Percentiles rank a stretch among this genome's conserved stretches.
Evolutionary conservation across 2,888 invertebrate species (phyloP).

Genomic region (Cancer borealis): DNA sequence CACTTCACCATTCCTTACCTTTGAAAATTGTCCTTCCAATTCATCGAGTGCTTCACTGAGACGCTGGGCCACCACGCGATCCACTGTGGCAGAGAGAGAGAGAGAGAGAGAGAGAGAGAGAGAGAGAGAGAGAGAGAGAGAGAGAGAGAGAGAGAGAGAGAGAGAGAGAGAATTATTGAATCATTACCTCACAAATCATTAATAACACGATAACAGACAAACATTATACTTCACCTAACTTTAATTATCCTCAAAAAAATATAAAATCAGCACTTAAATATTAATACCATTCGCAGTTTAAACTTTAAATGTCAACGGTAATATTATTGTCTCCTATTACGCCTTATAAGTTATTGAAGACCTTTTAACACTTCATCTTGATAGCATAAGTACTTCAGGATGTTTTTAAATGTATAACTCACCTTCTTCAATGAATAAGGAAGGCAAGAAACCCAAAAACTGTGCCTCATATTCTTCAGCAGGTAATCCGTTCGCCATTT

Average conservation of each 20-base stretch:
- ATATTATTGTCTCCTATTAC: too few relatives aligned
- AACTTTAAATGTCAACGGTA: too few relatives aligned
- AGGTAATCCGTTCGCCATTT: neutral
- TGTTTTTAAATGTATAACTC: neutral
- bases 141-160: slow-evolving; percentile 20
- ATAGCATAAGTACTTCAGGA: neutral
- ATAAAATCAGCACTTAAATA: too few relatives aligned
- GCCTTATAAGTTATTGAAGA: too few relatives aligned
- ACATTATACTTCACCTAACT: too few relatives aligned
- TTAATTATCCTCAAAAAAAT: too few relatives aligned
- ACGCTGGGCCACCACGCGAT: slow-evolving; percentile 33
- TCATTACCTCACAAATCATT: too few relatives aligned
- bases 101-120: slow-evolving; percentile 32
- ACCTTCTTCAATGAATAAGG: slow-evolving; percentile 33
- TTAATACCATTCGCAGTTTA: too few relatives aligned
- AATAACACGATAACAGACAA: too few relatives aligned
- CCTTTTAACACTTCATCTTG: too few relatives aligned
- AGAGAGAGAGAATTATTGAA: neutral
- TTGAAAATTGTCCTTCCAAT: slow-evolving; percentile 36
- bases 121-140: slow-evolving; percentile 27
- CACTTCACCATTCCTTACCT: slow-evolving; percentile 3
- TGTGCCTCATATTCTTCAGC: slow-evolving; percentile 39
- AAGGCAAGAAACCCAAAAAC: slow-evolving; percentile 26
- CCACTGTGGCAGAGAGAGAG: slow-evolving; percentile 46
- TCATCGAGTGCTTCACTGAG: slow-evolving; percentile 56